A percentile compares a stretch with the other conserved stretches of the same genome.
phyloP scores from a whole-genome alignment of 2,113 vertebrate genomes.

The Microtus montanus region DNA sequence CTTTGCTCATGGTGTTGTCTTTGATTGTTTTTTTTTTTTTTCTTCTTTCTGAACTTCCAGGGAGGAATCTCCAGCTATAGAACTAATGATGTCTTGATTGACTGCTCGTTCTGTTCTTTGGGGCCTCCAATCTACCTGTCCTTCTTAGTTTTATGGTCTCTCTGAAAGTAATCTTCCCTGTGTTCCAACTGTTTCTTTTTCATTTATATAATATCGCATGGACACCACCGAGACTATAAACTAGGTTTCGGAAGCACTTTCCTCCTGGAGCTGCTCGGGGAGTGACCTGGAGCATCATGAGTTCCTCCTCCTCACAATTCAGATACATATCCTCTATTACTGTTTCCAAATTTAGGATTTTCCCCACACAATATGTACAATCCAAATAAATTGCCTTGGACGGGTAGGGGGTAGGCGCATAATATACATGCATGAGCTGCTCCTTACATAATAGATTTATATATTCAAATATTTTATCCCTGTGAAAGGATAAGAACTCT shows the following conservation, averaged over 20 bases:
- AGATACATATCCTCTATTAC: background rate
- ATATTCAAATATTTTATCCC: background rate
- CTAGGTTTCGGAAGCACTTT: conserved; percentile 42
- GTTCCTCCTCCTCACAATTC: conserved; percentile 17
- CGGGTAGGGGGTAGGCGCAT: no score
- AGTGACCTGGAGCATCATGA: background rate
- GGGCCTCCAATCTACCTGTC: background rate
- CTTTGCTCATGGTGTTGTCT: background rate
- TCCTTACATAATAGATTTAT: background rate
- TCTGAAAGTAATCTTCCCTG: conserved; percentile 37
- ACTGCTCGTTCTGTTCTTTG: conserved; percentile 26
- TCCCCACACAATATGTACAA: background rate
- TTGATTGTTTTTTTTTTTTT: no score
- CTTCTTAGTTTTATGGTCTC: conserved; percentile 53
- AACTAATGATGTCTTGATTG: conserved; percentile 53
- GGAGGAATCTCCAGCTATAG: background rate
- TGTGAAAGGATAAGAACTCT: background rate
- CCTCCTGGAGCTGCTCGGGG: background rate
- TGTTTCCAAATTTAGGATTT: background rate
- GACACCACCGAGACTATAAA: conserved; percentile 57
- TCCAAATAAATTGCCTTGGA: background rate
- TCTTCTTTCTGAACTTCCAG: background rate
- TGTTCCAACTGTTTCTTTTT: conserved; percentile 39
- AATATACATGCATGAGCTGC: background rate
- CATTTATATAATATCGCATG: conserved; percentile 52